Evolutionary conservation across 2,113 vertebrate genomes (phyloP).

Genomic region (Antechinus stuartii): DNA sequence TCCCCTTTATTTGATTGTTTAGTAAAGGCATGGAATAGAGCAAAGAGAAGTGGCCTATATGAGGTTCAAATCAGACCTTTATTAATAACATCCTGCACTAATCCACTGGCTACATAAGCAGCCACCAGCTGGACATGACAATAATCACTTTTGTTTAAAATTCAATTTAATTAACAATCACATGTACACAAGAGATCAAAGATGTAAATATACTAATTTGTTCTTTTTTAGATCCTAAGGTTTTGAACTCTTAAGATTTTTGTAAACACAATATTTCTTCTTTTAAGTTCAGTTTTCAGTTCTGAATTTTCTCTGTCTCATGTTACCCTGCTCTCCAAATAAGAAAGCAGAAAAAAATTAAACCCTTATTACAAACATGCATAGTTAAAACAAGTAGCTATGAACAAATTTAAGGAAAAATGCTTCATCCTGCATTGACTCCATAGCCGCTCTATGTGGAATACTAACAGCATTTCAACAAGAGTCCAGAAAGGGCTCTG

Average conservation of each 20-base stretch:
- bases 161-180: background rate
- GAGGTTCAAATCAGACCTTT: background rate
- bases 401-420: background rate
- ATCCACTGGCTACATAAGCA: background rate
- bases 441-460: background rate
- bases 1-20: background rate
- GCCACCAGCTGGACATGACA: background rate
- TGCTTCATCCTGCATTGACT: background rate
- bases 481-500: conserved; percentile 63
- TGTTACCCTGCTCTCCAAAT: background rate
- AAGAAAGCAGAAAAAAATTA: background rate
- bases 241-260: conserved; percentile 43
- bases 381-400: background rate
- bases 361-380: background rate
- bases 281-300: background rate
- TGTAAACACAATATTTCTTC: conserved; percentile 46
- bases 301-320: background rate
- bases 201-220: background rate
- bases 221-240: background rate
- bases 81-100: background rate
- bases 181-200: conserved; percentile 22
- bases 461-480: conserved; percentile 30
- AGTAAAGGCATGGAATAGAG: background rate
- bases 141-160: background rate
- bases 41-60: background rate